A percentile compares a stretch with the other conserved stretches of the same genome.
These are phyloP conservation scores for Drosophila malerkotliana DNA, from an alignment of 1,140 invertebrate genomes.

Conservation along the genomic window DNA sequence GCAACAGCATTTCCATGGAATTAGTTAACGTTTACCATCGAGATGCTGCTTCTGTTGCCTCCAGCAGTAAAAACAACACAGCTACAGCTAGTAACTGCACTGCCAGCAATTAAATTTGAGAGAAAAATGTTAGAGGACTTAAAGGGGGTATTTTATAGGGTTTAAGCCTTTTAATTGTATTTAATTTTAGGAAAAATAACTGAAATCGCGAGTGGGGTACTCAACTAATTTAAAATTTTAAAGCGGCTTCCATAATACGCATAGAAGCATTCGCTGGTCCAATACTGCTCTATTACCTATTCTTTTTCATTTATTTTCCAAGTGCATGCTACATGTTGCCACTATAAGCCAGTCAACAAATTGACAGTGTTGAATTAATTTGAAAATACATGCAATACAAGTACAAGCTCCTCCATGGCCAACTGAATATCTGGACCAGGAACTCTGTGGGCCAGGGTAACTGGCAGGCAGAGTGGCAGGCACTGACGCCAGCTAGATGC, in stretches of 20 bases:
- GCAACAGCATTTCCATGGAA: conserved; percentile 75
- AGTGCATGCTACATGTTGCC: conserved; percentile 28
- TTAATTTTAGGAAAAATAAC: neutral
- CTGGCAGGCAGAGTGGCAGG: conserved; percentile 32
- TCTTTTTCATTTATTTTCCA: conserved; percentile 4
- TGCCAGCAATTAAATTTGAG: conserved; percentile 3
- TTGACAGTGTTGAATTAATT: conserved; percentile 83
- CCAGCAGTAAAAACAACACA: conserved; percentile 38
- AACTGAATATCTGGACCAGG: conserved; percentile 34
- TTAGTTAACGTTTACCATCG: conserved; percentile 80
- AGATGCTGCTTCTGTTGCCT: conserved; percentile 32
- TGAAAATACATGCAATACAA: conserved; percentile 70
- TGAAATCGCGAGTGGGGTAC: too few species aligned
- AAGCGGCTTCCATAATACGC: too few species aligned
- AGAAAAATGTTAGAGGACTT: neutral
- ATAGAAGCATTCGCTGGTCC: too few species aligned
- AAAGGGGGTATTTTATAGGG: neutral
- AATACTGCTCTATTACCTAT: too few species aligned
- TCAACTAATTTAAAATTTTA: too few species aligned
- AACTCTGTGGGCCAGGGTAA: conserved; percentile 19
- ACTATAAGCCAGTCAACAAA: conserved; percentile 73
- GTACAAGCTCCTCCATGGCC: conserved; percentile 10
- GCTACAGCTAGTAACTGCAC: conserved; percentile 21
- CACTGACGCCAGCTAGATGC: conserved; percentile 68
- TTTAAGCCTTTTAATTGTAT: neutral